Evolutionary conservation across 2,113 vertebrate species (phyloP), one percentile per base, ranked within the genome.

Genomic region (Ranitomeya imitator): DNA sequence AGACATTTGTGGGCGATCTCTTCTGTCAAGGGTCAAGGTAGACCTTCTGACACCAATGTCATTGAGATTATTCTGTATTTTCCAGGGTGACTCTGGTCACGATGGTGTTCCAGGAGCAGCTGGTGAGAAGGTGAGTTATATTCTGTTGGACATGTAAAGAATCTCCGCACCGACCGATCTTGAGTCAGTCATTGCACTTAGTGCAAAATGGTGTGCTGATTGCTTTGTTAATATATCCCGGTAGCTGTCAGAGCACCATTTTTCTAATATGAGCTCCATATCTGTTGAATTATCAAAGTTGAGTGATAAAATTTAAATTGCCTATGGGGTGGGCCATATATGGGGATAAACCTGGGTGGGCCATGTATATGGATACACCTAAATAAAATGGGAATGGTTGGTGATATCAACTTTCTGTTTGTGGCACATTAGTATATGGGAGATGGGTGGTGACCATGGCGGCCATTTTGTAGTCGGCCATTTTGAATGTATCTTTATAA

Each of bases 51-150:
- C 11, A 7, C 3, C 0, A 1, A 51, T 19, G 15, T 52, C 31
- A 76, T 52, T 52, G 37, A 76, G 31, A 16, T 21, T 76, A 7
- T 52, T 10, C 9, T 51, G 37, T 76, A n/a, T 61, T 26, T 52
- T 51, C 11, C 90, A 99, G 97, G 97, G 97, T 16, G 94, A 95
- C 3, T 82, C 95, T 71, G 97, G 96, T 89, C 96, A 97, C 54
- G 96, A 97, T 0, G 97, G 97, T 15, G 90, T 96, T 14, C 91
- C 95, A 0, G 97, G 97, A 5, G 57, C 93, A 2, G 61, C 90
- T 0, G 97, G 97, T 92, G 97, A 97, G 78, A 96, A 93, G 95
- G 97, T 97, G 84, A 91, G 88, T 31, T 6, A 11, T 83, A 7
- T 19, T 2, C 52, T 31, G 14, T 7, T 82, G 26, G 8, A 59